phyloP scores from a whole-genome alignment of 1,140 invertebrate genomes.

The Vollenhovia emeryi region DNA sequence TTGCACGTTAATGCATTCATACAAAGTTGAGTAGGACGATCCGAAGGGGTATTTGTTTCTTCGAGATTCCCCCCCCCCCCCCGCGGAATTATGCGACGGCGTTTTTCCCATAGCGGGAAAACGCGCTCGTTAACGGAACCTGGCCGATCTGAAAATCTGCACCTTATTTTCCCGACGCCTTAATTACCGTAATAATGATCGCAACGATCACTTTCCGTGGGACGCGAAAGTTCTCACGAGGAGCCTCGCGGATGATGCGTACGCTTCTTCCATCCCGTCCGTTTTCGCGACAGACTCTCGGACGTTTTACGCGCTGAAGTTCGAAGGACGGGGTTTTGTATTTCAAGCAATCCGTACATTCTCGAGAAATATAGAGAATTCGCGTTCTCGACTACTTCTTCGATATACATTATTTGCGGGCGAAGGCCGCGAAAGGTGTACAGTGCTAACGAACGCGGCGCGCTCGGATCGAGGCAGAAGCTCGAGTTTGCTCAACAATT shows the following conservation, averaged over 20 bases:
- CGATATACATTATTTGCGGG: conserved; percentile 1
- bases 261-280: not conserved
- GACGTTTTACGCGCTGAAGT: not conserved
- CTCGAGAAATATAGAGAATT: not conserved
- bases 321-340: not conserved
- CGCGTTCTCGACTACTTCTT: not conserved
- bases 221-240: conserved; percentile 19
- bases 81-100: not conserved
- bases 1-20: not conserved
- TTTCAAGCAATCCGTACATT: not conserved
- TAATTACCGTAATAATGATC: conserved; percentile 27
- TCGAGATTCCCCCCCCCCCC: not conserved
- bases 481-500: conserved; percentile 74
- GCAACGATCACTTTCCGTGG: conserved; percentile 16
- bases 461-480: conserved; percentile 21
- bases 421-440: not conserved
- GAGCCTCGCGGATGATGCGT: not conserved
- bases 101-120: conserved; percentile 26
- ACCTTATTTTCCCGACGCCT: conserved; percentile 1
- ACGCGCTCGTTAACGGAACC: not conserved
- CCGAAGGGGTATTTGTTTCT: not conserved
- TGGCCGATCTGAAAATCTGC: not conserved
- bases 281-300: not conserved
- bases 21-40: not conserved
- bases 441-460: conserved; percentile 63